Evolutionary conservation across 1,140 invertebrate genomes (phyloP).

Genomic region (Plectrocnemia conspersa): DNA sequence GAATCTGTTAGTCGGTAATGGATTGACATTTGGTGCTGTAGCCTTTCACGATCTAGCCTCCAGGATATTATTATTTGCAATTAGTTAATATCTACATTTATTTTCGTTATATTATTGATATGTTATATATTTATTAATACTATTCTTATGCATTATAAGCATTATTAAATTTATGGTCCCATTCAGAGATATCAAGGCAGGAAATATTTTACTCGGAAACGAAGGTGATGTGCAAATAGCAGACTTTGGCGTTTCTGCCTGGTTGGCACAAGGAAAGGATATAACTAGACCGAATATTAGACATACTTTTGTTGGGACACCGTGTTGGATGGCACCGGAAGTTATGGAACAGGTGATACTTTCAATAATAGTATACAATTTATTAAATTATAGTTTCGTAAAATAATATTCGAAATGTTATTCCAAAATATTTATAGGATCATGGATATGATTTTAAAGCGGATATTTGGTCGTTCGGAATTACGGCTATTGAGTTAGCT

Average conservation of each 20-base stretch:
- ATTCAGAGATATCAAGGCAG: conserved; percentile 96
- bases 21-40: no score
- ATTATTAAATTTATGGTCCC: conserved; percentile 37
- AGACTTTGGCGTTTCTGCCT: conserved; percentile 89
- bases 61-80: no score
- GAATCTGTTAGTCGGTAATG: no score
- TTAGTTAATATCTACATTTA: no score
- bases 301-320: conserved; percentile 96
- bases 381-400: neutral
- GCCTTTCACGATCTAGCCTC: no score
- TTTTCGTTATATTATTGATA: conserved; percentile 5
- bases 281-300: conserved; percentile 90
- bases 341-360: conserved; percentile 91
- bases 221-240: conserved; percentile 99
- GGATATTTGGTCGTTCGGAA: conserved; percentile 99
- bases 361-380: neutral
- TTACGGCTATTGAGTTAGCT: conserved; percentile 98
- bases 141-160: conserved; percentile 9
- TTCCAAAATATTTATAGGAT: conserved; percentile 57
- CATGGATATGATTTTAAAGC: conserved; percentile 99
- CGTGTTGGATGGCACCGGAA: conserved; percentile 99
- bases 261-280: conserved; percentile 88
- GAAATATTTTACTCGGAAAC: conserved; percentile 95
- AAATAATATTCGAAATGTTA: no score
- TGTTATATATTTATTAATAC: conserved; percentile 17